Evolutionary conservation across 2,113 vertebrate genomes (phyloP).

Genomic region (Aramus guarauna): DNA sequence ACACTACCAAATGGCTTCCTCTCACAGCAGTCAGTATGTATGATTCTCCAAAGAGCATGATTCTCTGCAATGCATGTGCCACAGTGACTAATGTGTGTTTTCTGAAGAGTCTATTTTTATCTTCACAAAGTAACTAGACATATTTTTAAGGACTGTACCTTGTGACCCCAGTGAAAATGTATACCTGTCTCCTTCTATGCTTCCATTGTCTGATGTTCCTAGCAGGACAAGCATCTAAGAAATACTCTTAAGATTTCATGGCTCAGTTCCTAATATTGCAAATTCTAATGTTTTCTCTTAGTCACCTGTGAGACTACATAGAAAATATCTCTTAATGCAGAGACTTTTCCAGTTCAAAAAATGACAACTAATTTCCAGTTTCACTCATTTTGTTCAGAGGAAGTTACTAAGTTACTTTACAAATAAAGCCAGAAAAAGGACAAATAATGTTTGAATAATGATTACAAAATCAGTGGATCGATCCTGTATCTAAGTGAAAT

Average conservation of each 20-base stretch:
- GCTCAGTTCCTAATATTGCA: neutral
- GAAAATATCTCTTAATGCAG: neutral
- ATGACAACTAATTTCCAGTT: neutral
- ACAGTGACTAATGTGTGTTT: neutral
- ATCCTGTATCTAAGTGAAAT: neutral
- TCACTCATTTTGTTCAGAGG: neutral
- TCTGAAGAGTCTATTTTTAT: neutral
- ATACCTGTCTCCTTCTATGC: neutral
- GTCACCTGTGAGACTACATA: neutral
- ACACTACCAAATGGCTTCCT: rapidly evolving
- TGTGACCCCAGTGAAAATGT: neutral
- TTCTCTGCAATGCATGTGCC: neutral
- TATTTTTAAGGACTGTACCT: neutral
- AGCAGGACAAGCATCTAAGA: neutral
- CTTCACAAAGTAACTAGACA: neutral
- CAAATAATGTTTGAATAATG: neutral
- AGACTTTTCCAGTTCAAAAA: neutral
- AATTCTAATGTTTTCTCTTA: neutral
- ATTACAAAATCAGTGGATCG: neutral
- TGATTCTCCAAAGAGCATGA: neutral
- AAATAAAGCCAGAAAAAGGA: neutral
- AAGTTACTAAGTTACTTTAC: neutral
- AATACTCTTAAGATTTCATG: neutral
- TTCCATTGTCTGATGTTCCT: neutral
- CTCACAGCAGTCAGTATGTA: neutral